Conservation (phyloP, 2,113 vertebrate genomes). For the Eptesicus fuscus region DNA sequence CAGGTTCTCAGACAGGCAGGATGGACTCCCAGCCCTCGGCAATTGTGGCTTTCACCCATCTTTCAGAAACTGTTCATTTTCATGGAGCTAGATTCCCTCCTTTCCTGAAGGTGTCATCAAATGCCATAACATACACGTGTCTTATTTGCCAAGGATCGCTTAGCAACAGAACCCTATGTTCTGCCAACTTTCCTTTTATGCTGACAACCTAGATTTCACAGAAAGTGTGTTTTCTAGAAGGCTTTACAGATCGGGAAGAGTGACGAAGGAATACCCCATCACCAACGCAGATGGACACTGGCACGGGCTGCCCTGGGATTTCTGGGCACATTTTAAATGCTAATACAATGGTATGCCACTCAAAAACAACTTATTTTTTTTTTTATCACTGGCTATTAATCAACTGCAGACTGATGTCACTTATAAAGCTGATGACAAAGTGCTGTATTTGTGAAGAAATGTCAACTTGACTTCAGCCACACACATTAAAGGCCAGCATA, state of each 20-base stretch:
- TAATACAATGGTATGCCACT: constrained; percentile 1
- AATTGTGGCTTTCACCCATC: neutral
- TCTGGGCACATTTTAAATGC: constrained; percentile 61
- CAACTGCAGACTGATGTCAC: constrained; percentile 53
- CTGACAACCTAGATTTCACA: constrained; percentile 79
- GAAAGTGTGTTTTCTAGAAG: constrained; percentile 77
- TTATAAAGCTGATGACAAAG: constrained; percentile 42
- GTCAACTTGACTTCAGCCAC: constrained; percentile 51
- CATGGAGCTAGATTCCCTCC: constrained; percentile 52
- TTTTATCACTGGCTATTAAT: constrained; percentile 68
- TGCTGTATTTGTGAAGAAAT: neutral
- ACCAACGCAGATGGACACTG: constrained; percentile 63
- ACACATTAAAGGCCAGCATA: constrained; percentile 10
- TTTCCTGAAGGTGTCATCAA: constrained; percentile 63
- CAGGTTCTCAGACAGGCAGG: neutral
- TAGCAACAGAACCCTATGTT: constrained; percentile 79
- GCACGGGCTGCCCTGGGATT: constrained; percentile 46
- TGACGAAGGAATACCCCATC: constrained; percentile 68
- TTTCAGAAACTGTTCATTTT: constrained; percentile 49
- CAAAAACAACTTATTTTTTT: constrained; percentile 73
- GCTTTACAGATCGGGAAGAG: constrained; percentile 60
- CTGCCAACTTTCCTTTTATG: constrained; percentile 79
- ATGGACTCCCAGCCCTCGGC: accelerated
- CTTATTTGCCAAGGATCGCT: constrained; percentile 75
- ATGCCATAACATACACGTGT: constrained; percentile 34